Base-by-base conservation (phyloP, 2,113 vertebrate species). In the Cephalopterus ornatus region DNA sequence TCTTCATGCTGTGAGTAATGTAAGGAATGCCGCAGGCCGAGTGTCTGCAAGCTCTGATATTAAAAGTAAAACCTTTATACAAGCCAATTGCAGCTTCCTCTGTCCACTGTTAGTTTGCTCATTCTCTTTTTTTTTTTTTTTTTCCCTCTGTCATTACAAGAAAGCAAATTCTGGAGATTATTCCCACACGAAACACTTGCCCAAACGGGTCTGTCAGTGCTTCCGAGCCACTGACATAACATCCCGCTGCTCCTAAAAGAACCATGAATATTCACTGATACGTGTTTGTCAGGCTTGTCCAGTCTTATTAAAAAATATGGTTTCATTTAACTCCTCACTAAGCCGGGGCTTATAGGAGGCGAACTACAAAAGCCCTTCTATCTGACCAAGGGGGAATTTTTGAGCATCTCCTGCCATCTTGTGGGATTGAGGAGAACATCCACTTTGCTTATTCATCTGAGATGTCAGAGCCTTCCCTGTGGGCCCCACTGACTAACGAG, bases 381-480 rank as follows among this genome's bases (percentile, higher is more conserved):
- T 42, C 58, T 15, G 76, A 66, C 32, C 0, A 4, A 37, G 23
- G 32, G 10, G 16, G 16, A 55, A 78, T 82, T 94, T 73, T 71
- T 94, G 62, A 91, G 90, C 14, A 12, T 85, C 81, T 96, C 33
- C 70, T 94, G 97, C 97, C 97, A 97, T 73, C 97, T 91, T 93
- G 95, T 95, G 97, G 97, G 49, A 9, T 12, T 61, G 15, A 37
- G 26, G n/a, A 86, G 93, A 95, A 95, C 32, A 72, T 28, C 84
- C 91, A 58, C 61, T 44, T 67, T 42, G 32, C 14, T 88, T 44
- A 23, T 7, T 12, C 5, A 27, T 5, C 20, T 33, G 58, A 46
- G 15, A 21, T 33, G 10, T 7, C 27, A 56, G n/a, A 86, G 14
- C 37, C 56, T 75, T 76, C n/a, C 46, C 19, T 44, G 16, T 26